These are phyloP conservation scores for Pteropus alecto DNA, from an alignment of 2,113 vertebrate species.

Conservation along the genomic window DNA sequence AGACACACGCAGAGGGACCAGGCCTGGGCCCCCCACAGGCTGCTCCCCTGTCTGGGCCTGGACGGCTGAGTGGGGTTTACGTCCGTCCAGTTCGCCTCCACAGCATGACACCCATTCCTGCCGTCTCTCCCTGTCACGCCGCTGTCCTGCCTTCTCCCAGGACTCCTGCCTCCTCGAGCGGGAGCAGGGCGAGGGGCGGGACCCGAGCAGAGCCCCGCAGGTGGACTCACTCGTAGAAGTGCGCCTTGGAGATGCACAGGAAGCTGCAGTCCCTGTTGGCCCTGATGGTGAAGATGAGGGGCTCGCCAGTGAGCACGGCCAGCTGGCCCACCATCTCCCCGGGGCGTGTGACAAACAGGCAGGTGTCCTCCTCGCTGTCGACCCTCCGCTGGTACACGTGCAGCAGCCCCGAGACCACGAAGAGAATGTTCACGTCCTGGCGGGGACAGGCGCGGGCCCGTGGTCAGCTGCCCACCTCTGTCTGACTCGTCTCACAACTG, in stretches of 20 bases:
- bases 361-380: constrained; percentile 91
- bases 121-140: neutral
- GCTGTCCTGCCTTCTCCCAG: neutral
- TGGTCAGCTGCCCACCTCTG: neutral
- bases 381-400: constrained; percentile 95
- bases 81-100: too few relatives aligned
- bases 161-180: neutral
- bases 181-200: neutral
- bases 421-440: constrained; percentile 88
- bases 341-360: constrained; percentile 92
- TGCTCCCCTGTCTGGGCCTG: neutral
- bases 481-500: neutral
- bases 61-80: neutral
- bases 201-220: neutral
- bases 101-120: neutral
- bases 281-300: constrained; percentile 94
- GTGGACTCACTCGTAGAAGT: constrained; percentile 94
- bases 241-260: constrained; percentile 93
- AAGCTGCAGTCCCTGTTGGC: constrained; percentile 94
- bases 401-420: constrained; percentile 92
- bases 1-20: neutral
- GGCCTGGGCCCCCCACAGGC: neutral
- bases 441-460: neutral
- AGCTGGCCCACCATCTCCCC: constrained; percentile 96
- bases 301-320: constrained; percentile 95